A percentile compares a stretch with the other conserved stretches of the same genome.
Evolutionary conservation across 2,888 invertebrate species (phyloP).

Genomic region (Amiota mariae): DNA sequence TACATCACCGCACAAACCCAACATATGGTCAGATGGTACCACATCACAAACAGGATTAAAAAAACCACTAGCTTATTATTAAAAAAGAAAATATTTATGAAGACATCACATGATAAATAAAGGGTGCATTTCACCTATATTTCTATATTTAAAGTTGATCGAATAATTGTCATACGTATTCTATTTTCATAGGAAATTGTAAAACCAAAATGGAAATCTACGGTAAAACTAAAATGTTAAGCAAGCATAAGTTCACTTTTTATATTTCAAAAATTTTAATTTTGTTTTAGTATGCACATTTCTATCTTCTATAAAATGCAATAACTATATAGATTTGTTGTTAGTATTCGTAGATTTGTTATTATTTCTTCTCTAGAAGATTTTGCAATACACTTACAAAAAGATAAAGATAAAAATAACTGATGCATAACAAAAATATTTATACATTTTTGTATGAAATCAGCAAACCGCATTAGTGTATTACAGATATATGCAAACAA

Average conservation of each 20-base stretch:
- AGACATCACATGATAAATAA: conserved; percentile 1
- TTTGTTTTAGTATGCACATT: conserved; percentile 30
- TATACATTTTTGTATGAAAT: not conserved
- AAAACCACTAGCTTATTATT: no score
- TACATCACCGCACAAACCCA: no score
- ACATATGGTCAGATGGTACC: no score
- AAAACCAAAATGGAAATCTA: conserved; percentile 73
- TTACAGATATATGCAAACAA: no score
- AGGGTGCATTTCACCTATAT: not conserved
- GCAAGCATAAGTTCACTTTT: not conserved
- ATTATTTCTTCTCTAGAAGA: not conserved
- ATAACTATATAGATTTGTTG: not conserved
- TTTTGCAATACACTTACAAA: no score
- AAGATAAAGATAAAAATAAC: no score
- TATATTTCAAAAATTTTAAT: conserved; percentile 10
- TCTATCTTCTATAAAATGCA: not conserved
- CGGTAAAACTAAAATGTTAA: conserved; percentile 62
- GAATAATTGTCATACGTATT: conserved; percentile 38
- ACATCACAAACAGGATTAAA: no score
- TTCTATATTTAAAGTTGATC: not conserved
- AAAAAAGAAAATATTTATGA: not conserved
- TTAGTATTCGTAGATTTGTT: not conserved
- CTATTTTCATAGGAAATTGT: conserved; percentile 71
- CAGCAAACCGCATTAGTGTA: not conserved
- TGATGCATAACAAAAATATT: no score